Percentiles rank a stretch among this genome's conserved stretches.
Evolutionary conservation across 37 sponge, comb jelly and placozoan species (phyloP).

Genomic region (Corticium candelabrum): DNA sequence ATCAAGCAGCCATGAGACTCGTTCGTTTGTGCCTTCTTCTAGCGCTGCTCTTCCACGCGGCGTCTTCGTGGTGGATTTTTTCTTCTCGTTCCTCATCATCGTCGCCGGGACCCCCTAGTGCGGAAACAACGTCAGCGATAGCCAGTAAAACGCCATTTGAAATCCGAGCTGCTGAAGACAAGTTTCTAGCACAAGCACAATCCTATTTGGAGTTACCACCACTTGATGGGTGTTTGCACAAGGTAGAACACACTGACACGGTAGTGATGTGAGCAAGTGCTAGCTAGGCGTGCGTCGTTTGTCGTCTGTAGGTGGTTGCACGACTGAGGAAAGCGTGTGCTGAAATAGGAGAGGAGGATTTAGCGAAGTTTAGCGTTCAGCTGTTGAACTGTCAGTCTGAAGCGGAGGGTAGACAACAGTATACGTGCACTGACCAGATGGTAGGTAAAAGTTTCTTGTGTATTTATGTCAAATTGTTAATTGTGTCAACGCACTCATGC

Average conservation of each 20-base stretch:
- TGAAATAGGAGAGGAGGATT: conserved; percentile 58
- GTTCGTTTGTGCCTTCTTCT: too few species aligned
- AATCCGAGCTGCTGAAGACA: conserved; percentile 44
- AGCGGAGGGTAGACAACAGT: conserved; percentile 46
- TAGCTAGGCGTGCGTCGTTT: too few species aligned
- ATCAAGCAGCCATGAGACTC: too few species aligned
- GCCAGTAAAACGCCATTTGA: conserved; percentile 25
- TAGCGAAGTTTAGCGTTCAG: conserved; percentile 60
- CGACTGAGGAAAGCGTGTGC: conserved; percentile 39
- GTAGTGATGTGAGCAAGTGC: too few species aligned
- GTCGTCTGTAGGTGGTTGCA: conserved; percentile 42
- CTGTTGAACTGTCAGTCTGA: conserved; percentile 67
- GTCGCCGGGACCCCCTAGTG: too few species aligned
- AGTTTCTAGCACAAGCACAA: conserved; percentile 57
- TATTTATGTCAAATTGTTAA: not conserved
- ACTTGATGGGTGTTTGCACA: conserved; percentile 44
- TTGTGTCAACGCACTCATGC: not conserved
- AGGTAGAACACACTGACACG: too few species aligned
- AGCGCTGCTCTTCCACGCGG: too few species aligned
- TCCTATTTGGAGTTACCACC: conserved; percentile 34
- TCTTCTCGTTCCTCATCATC: too few species aligned
- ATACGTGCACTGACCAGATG: conserved; percentile 59
- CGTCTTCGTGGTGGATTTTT: too few species aligned
- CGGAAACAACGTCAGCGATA: not conserved
- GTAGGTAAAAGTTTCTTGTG: conserved; percentile 17